Base-by-base conservation (phyloP, 2,113 vertebrate species). In the Sprattus sprattus region DNA sequence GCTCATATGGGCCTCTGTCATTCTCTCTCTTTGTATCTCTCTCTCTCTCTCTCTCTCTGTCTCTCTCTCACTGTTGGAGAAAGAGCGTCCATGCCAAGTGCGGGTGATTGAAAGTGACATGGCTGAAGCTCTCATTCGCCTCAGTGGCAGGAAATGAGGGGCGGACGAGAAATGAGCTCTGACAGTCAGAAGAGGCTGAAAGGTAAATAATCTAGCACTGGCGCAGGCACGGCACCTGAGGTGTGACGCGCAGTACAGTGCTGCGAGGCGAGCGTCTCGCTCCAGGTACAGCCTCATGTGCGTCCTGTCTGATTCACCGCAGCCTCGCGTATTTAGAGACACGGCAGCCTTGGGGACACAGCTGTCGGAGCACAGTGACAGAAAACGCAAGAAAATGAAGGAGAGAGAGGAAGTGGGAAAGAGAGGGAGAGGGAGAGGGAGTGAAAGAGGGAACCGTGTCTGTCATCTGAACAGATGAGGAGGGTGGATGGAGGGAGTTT, bases 151-250 rank as follows among this genome's bases (percentile, higher is more conserved):
- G 85, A 90, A 88, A 89, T 81, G 91, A 87, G 82, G 86, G 49
- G 83, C 39, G 4, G 28, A 52, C 84, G 81, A 89, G 81, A 90
- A 90, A 92, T 91, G 54, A 91, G 90, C 89, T 92, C 89, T 90
- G 92, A 89, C 86, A 90, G 88, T 87, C 88, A 44, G 90, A 89
- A 89, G 83, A 39, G 83, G 87, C 47, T 57, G 89, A 86, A 87
- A 85, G 93, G 90, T 88, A 91, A 92, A 93, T 93, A 94, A 91
- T 91, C 89, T 84, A 88, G 60, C 20, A 81, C 89, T n/a, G 60
- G 6, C 7, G 60, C 60, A 67, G 60, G 60, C 64, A 7, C 64
- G 25, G 64, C 64, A 71, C 64, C 25, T 71, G 64, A 71, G 64
- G 64, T 13, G 25, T 71, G 64, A 71, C 64, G 7, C 25, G 28